Evolutionary conservation across 2,888 invertebrate species (phyloP).

Genomic region (Hofmannophila pseudospretella): DNA sequence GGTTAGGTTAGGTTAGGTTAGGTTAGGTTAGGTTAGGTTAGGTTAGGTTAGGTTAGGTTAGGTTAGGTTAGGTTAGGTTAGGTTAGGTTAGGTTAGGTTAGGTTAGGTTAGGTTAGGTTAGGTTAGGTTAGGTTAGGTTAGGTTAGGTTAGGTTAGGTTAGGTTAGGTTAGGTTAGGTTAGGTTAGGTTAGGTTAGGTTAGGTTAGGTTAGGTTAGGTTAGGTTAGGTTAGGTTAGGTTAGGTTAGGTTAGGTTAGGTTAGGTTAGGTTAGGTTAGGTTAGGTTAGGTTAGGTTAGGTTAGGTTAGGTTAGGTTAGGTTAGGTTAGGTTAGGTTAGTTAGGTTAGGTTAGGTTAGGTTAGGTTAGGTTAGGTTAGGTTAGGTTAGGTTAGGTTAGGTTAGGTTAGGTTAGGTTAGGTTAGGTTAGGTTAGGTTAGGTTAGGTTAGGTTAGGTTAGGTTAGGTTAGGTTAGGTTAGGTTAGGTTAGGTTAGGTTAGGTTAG

Average conservation of each 20-base stretch:
- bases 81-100: constrained; percentile 12
- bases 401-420: constrained; percentile 12
- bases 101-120: constrained; percentile 2
- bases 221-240: constrained; percentile 8
- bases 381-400: constrained; percentile 11
- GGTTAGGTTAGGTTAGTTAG: no score
- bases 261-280: constrained; percentile 7
- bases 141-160: constrained; percentile 12
- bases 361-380: constrained; percentile 1
- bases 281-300: constrained; percentile 4
- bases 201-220: constrained; percentile 8
- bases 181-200: constrained; percentile 11
- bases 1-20: constrained; percentile 20
- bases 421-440: constrained; percentile 6
- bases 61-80: constrained; percentile 13
- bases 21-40: constrained; percentile 19
- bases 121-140: constrained; percentile 6
- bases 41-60: constrained; percentile 17
- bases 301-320: no score
- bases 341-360: constrained; percentile 4
- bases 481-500: constrained; percentile 18
- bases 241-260: constrained; percentile 8
- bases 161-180: constrained; percentile 19
- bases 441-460: constrained; percentile 8
- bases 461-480: constrained; percentile 13